Base-by-base conservation (phyloP, 2,113 vertebrate genomes). In the Rhea pennata region DNA sequence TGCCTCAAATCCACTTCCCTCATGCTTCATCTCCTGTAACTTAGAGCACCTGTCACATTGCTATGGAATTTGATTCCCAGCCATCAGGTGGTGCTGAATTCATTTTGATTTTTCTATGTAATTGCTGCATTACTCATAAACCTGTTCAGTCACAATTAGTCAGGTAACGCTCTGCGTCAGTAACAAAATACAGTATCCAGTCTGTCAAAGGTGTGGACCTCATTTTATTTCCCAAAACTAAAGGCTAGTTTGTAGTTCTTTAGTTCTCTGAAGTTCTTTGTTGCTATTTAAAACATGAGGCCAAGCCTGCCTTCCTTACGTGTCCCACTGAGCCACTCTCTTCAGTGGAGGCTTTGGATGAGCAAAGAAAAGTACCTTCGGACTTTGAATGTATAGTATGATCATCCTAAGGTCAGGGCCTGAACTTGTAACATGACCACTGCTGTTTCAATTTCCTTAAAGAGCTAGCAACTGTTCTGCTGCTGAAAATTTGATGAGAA, bases 281-380 rank as follows among this genome's bases (percentile, higher is more conserved):
- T 53, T 78, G 39, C 39, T 56, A 20, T 62, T 76, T 79, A 90
- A 90, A 83, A 67, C 24, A 94, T 0, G 1, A 84, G 44, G 58
- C 29, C 56, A 84, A 69, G 22, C 48, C 27, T 89, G 24, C 36
- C 14, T 78, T 46, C 6, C 4, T 71, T 26, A n/a, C 0, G 0
- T 51, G 51, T 31, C 44, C 44, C 33, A 59, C 14, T 31, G 40
- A 95, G 50, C 15, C 22, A 33, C 13, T 24, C 24, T 44, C 26
- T 36, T 66, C 70, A 53, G 2, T 33, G 31, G 20, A 85, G 33
- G 50, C 83, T 85, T 74, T 42, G 50, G 36, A 74, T 59, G 36
- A 88, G 59, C 23, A 75, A 89, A 91, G 51, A n/a, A 56, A 59
- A 23, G 54, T 2, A 0, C 13, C 42, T 77, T 92, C 1, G 2